phyloP scores from a whole-genome alignment of 2,888 invertebrate genomes.

The Xestoiulus laeticollis region DNA sequence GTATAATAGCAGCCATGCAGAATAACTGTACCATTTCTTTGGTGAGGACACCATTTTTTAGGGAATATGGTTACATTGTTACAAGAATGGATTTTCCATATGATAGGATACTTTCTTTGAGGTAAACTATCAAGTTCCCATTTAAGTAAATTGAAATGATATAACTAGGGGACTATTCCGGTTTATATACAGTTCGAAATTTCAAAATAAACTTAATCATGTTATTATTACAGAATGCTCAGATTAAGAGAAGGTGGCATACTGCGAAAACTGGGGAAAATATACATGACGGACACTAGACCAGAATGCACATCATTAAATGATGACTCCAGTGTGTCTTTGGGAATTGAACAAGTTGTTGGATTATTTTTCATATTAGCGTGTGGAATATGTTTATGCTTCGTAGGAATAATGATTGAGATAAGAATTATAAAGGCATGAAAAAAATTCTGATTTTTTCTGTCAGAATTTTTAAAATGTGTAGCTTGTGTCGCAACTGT shows the following conservation, averaged over 20 bases:
- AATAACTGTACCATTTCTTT: constrained; percentile 50
- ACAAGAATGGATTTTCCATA: constrained; percentile 49
- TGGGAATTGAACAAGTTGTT: constrained; percentile 42
- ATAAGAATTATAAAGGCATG: neutral
- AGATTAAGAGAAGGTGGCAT: constrained; percentile 44
- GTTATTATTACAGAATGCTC: constrained; percentile 21
- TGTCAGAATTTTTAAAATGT: neutral
- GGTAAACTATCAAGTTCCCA: neutral
- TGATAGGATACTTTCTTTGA: neutral
- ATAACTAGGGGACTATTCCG: too few species aligned
- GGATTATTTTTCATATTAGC: constrained; percentile 36
- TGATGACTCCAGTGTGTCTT: neutral
- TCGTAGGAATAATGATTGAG: neutral
- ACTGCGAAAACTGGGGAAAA: neutral
- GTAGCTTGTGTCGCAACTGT: neutral
- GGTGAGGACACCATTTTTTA: constrained; percentile 19
- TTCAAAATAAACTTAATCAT: neutral
- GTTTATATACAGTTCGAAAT: neutral
- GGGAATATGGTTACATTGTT: constrained; percentile 45
- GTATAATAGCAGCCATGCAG: constrained; percentile 41
- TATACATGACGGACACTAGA: constrained; percentile 32
- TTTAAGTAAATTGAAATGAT: neutral
- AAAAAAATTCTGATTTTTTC: neutral
- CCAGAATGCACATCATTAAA: neutral
- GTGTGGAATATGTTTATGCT: neutral